phyloP scores from a whole-genome alignment of 2,113 vertebrate species.

The Thymallus thymallus region DNA sequence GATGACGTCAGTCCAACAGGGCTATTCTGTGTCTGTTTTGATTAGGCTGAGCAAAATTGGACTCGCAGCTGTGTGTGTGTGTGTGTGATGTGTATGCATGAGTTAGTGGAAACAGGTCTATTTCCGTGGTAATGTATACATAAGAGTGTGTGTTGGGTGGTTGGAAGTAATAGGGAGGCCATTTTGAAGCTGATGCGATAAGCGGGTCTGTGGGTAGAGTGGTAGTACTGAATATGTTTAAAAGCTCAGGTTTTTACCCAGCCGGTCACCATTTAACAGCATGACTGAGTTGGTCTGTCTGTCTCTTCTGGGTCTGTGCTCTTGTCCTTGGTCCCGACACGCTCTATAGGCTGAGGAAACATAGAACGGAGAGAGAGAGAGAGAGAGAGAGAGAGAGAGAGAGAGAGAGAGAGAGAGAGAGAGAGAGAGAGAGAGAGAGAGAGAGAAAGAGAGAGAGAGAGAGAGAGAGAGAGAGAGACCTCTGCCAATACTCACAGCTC shows the following conservation, averaged over 20 bases:
- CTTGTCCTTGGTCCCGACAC: background rate
- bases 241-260: too few relatives aligned
- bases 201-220: slow-evolving; percentile 36
- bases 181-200: slow-evolving; percentile 30
- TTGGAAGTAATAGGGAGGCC: slow-evolving; percentile 33
- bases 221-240: too few relatives aligned
- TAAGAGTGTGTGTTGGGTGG: slow-evolving; percentile 65
- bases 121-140: slow-evolving; percentile 33
- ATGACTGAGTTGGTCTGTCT: background rate
- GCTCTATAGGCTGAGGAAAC: too few relatives aligned
- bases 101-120: background rate
- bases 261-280: too few relatives aligned
- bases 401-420: background rate
- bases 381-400: background rate
- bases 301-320: background rate
- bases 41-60: slow-evolving; percentile 71
- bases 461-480: background rate
- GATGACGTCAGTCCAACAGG: slow-evolving; percentile 69
- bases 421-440: too few relatives aligned
- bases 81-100: slow-evolving; percentile 29
- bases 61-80: slow-evolving; percentile 40
- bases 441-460: too few relatives aligned
- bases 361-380: too few relatives aligned
- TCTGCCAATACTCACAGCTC: background rate
- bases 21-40: slow-evolving; percentile 70